Base-by-base conservation (phyloP, 64 coral and sea anemone species). In the Pocillopora verrucosa region DNA sequence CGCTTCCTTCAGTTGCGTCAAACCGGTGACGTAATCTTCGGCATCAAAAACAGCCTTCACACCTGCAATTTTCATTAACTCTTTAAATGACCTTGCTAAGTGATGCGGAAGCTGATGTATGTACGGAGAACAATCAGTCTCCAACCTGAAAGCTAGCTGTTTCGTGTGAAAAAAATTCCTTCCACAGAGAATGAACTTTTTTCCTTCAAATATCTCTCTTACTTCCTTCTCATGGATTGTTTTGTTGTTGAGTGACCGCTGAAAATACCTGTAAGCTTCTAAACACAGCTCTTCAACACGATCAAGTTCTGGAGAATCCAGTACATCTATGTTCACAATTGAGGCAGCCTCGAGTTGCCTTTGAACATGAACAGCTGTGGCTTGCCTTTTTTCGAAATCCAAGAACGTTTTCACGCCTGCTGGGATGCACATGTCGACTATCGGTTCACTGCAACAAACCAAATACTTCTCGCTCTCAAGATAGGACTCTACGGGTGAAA, bases 401-500 rank as follows among this genome's bases (percentile, higher is more conserved):
- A 92, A 58, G 15, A 92, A 73, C 14, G 3, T 61, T 69, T 58
- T 34, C 2, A 92, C 73, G 13, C 16, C 14, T 45, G 0, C 1
- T 3, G 20, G 26, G 19, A 92, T 70, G 3, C 0, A 26, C 0
- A 78, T 30, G 87, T 87, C 62, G 10, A 80, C 81, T 35, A 92
- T 78, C 15, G 82, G 82, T 37, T 73, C 82, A 75, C 76, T 87
- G 34, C 77, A 92, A 26, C 92, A 88, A 51, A 94, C 90, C 36
- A 90, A 75, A 60, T 94, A 79, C 79, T 87, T 88, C 22, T 73
- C 56, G 10, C 59, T 20, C 3, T 80, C 41, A 0, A 78, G 77
- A 34, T 90, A 98, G 15, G 90, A 65, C 34, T 92, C 69, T 35
- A 72, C 75, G n/a, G 93, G 81, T 77, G 89, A 88, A 11, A 87